Base-by-base conservation (phyloP, 2,797 vertebrate species). In the Scolopax bukidnonensis region DNA sequence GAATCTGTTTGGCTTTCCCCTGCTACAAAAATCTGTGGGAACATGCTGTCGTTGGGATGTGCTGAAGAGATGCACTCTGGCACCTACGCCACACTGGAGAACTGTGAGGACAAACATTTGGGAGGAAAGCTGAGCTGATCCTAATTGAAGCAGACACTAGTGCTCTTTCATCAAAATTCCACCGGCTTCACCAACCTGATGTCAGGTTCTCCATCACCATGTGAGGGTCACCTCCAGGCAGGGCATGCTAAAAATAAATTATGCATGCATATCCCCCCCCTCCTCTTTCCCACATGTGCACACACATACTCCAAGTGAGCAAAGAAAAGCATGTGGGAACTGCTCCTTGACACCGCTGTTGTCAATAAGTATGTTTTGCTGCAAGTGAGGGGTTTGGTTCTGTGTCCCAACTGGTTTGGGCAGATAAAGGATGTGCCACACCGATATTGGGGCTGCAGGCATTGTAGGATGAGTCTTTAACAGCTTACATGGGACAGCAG, bases 101-200 rank as follows among this genome's bases (percentile, higher is more conserved):
- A 8, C 95, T 95, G 91, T 27, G 96, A 97, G 97, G 96, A 97
- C 97, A 97, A 97, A 97, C 93, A 96, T 80, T 95, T 57, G 81
- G 92, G 93, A 94, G 89, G 81, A 57, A 28, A 95, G 68, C 92
- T 81, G 92, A 89, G 94, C 94, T 91, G 93, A 92, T 95, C 94
- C 90, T 96, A 77, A 96, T 93, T 92, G 89, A 84, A 96, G 89
- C 85, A 93, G 96, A 53, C 95, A 95, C 91, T 53, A 81, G 51
- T 3, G 3, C 75, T 94, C 91, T 28, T 38, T 57, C 94, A 89
- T 27, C 65, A 83, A 84, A 91, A 63, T 89, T 89, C 94, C 95
- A 96, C 91, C 47, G 65, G 93, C 91, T 92, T 84, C 16, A 2
- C 78, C 84, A 71, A 48, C 95, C 95, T 89, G 57, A 38, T 93